phyloP scores from a whole-genome alignment of 2,888 invertebrate species.

The Panopea generosa region DNA sequence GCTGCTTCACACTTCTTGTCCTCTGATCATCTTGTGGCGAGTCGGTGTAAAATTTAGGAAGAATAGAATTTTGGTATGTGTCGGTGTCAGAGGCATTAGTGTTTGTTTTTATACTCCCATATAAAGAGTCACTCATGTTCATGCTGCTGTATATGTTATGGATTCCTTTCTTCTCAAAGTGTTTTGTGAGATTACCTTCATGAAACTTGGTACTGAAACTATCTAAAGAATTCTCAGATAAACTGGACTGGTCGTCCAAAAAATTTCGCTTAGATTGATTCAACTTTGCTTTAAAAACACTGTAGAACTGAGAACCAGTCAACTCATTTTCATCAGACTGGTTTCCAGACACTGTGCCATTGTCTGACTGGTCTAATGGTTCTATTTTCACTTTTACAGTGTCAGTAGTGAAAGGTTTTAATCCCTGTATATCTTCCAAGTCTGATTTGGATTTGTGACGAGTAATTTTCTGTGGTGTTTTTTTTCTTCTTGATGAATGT shows the following conservation, averaged over 20 bases:
- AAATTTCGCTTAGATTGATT: background rate
- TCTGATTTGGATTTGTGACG: slow-evolving; percentile 7
- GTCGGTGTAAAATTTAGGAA: no score
- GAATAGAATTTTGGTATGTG: no score
- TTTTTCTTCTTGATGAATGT: slow-evolving; percentile 20
- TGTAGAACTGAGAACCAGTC: slow-evolving; percentile 2
- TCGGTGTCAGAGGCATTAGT: no score
- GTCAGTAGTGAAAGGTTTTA: background rate
- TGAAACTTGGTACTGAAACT: background rate
- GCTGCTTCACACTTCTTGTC: no score
- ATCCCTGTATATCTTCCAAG: background rate
- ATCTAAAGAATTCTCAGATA: background rate
- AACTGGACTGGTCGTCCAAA: background rate
- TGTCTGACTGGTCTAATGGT: background rate
- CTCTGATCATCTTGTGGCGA: no score
- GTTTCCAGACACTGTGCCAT: slow-evolving; percentile 4
- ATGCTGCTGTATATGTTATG: no score
- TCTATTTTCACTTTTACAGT: background rate
- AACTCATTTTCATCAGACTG: slow-evolving; percentile 8
- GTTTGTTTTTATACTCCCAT: no score
- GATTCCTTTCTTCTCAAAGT: no score
- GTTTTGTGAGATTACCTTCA: no score
- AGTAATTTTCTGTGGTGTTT: slow-evolving; percentile 12
- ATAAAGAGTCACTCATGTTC: no score
- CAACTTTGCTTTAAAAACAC: background rate